phyloP scores from a whole-genome alignment of 2,113 vertebrate species.

The Myiozetetes cayanensis region DNA sequence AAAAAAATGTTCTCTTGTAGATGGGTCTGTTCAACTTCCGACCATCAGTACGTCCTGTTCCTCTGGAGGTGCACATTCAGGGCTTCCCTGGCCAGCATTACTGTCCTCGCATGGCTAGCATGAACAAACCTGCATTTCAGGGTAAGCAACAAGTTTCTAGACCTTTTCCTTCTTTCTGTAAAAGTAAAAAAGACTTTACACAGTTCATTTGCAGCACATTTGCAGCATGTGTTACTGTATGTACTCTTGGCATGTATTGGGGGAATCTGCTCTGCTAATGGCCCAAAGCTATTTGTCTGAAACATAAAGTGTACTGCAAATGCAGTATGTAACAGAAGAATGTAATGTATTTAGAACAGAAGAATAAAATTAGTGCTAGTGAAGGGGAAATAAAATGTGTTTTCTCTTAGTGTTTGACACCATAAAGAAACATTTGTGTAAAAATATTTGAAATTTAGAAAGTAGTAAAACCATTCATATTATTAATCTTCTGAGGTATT shows the following conservation, averaged over 20 bases:
- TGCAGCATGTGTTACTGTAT: not conserved
- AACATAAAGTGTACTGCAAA: slow-evolving; percentile 15
- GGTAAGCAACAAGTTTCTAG: slow-evolving; percentile 69
- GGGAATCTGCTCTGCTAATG: slow-evolving; percentile 26
- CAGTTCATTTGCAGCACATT: slow-evolving; percentile 17
- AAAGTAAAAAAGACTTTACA: not conserved
- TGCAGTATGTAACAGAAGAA: not conserved
- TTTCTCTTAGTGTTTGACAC: slow-evolving; percentile 42
- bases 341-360: slow-evolving; percentile 29
- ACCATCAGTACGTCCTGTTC: slow-evolving; percentile 96
- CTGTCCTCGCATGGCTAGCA: slow-evolving; percentile 98
- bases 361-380: slow-evolving; percentile 36
- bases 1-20: slow-evolving; percentile 68
- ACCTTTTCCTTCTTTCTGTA: not conserved
- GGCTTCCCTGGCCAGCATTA: slow-evolving; percentile 98
- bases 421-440: slow-evolving; percentile 25
- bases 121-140: slow-evolving; percentile 98
- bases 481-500: slow-evolving; percentile 40
- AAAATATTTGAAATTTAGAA: slow-evolving; percentile 52
- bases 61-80: slow-evolving; percentile 95
- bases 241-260: slow-evolving; percentile 12
- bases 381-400: slow-evolving; percentile 36
- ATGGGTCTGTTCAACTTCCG: slow-evolving; percentile 98
- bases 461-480: slow-evolving; percentile 28
- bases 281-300: slow-evolving; percentile 29